Evolutionary conservation across 2,888 invertebrate species (phyloP).

Genomic region (Cheilosia pagana): DNA sequence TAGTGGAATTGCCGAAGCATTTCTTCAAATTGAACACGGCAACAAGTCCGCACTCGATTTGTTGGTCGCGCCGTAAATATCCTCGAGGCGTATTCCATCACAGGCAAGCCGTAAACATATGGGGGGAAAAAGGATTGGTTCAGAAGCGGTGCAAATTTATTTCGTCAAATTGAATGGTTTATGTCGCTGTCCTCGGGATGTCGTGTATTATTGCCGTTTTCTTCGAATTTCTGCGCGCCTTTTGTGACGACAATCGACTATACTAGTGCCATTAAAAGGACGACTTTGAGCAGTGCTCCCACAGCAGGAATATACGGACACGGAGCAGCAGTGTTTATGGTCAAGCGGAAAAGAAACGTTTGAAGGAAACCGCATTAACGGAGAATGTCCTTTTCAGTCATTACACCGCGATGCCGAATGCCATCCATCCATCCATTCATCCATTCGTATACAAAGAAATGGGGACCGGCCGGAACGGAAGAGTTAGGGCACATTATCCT

Average conservation of each 20-base stretch:
- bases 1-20: constrained; percentile 4
- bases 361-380: constrained; percentile 73
- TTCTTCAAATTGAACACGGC: constrained; percentile 31
- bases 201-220: constrained; percentile 70
- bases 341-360: constrained; percentile 70
- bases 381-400: constrained; percentile 76
- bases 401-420: constrained; percentile 72
- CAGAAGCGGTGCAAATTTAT: constrained; percentile 64
- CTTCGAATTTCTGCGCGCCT: constrained; percentile 38
- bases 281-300: constrained; percentile 43
- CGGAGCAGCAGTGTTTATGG: constrained; percentile 53
- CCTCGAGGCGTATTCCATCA: constrained; percentile 63
- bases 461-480: constrained; percentile 67
- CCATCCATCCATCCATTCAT: constrained; percentile 68
- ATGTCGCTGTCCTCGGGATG: constrained; percentile 60
- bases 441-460: constrained; percentile 40
- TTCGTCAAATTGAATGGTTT: constrained; percentile 74
- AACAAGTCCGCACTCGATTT: constrained; percentile 63
- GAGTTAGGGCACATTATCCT: constrained; percentile 76
- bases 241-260: constrained; percentile 45
- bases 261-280: constrained; percentile 56
- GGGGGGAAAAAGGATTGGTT: constrained; percentile 1
- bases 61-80: constrained; percentile 54
- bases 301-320: constrained; percentile 20
- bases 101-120: constrained; percentile 26